Conservation (phyloP, 2,888 invertebrate species). For the Trachelus iudaicus region DNA sequence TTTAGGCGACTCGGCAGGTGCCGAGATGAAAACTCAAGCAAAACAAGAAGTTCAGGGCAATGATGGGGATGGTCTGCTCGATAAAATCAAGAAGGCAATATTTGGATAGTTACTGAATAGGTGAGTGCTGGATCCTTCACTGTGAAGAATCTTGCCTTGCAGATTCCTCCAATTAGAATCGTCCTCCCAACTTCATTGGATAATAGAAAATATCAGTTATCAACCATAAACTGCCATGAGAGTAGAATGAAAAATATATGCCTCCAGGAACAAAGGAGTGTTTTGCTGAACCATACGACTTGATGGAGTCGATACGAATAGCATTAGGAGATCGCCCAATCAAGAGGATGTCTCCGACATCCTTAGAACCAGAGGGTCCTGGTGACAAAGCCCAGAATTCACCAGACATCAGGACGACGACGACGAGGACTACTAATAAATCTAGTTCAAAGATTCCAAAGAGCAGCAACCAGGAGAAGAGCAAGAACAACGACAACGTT, state of each 20-base stretch:
- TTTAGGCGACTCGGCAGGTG: conserved; percentile 67
- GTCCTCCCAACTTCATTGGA: background rate
- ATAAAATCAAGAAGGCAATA: conserved; percentile 72
- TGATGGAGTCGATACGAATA: conserved; percentile 73
- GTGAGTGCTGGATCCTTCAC: conserved; percentile 43
- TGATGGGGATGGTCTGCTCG: conserved; percentile 67
- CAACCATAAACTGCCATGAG: background rate
- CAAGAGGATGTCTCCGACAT: background rate
- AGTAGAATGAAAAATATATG: conserved; percentile 13
- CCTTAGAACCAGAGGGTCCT: conserved; percentile 25
- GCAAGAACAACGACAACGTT: conserved; percentile 44
- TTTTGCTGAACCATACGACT: conserved; percentile 70
- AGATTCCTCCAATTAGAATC: conserved; percentile 18
- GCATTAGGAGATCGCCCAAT: conserved; percentile 68
- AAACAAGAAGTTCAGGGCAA: conserved; percentile 57
- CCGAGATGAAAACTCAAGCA: conserved; percentile 67
- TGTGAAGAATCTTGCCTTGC: conserved; percentile 15
- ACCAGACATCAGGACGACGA: background rate
- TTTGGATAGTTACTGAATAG: conserved; percentile 67
- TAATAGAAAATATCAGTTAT: background rate
- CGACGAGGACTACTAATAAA: background rate
- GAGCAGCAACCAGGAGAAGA: conserved; percentile 5
- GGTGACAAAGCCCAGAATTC: conserved; percentile 39
- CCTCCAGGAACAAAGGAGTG: conserved; percentile 75
- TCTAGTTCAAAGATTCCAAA: background rate